Base-by-base conservation (phyloP, 2,797 vertebrate genomes). In the Pangasius mekongensis region DNA sequence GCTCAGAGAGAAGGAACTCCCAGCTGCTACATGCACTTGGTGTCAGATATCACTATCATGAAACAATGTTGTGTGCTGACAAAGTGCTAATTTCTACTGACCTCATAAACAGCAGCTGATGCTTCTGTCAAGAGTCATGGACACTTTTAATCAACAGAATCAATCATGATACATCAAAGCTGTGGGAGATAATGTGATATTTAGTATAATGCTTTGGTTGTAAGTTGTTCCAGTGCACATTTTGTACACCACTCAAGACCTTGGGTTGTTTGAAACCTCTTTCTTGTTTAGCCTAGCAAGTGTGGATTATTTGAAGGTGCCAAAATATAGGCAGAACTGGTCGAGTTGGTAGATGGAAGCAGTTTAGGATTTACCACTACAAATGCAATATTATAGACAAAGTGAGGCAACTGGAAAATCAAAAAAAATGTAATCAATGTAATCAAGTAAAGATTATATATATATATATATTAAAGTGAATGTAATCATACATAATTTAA, bases 31-130 rank as follows among this genome's bases (percentile, higher is more conserved):
- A 87, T 56, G 54, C 56, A 52, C 77, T 64, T 60, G 78, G 90
- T 89, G 76, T 94, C 91, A 71, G 58, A 80, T 90, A 89, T 90
- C 92, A 81, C 62, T 88, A 87, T 77, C 81, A 84, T 71, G 88
- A 86, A 71, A 90, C 71, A n/a, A 71, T 39, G 86, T 89, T 86
- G 88, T 89, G 78, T 85, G 67, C 89, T 91, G 87, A 91, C 84
- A 87, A 83, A 89, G 84, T 89, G 18, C 78, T 87, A 81, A 91
- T 88, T 92, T 91, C 88, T 89, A 69, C 86, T 60, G 62, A 89
- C 66, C 89, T 92, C 33, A 84, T 90, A 89, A 92, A 91, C 82
- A 90, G 91, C 87, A 89, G 85, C 67, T 54, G 20, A 64, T 76
- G 87, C 56, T 30, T 64, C 54, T 39, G 89, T 92, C 91, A 91